phyloP scores from a whole-genome alignment of 2,888 invertebrate genomes.

The Drepanosiphum platanoidis region DNA sequence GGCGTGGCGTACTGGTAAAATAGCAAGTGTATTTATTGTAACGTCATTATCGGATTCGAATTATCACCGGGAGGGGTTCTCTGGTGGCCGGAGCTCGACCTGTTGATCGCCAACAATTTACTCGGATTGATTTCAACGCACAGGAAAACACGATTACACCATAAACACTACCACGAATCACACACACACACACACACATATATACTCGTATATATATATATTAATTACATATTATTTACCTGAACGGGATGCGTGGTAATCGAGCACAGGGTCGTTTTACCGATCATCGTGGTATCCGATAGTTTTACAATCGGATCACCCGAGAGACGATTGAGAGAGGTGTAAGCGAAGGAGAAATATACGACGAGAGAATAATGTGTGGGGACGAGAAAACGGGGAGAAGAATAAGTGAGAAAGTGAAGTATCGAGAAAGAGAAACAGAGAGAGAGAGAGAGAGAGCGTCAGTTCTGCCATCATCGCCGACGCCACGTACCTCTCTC shows the following conservation, averaged over 20 bases:
- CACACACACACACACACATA: background rate
- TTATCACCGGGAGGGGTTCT: background rate
- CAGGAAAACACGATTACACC: background rate
- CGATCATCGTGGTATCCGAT: background rate
- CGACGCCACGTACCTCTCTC: background rate
- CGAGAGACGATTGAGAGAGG: too few species aligned
- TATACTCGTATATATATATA: background rate
- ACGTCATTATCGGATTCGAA: background rate
- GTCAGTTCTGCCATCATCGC: background rate
- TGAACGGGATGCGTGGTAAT: background rate
- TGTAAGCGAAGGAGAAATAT: background rate
- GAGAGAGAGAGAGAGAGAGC: background rate
- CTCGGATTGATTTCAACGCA: slow-evolving; percentile 38
- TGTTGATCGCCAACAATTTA: slow-evolving; percentile 2
- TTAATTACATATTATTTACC: too few species aligned
- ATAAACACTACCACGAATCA: background rate
- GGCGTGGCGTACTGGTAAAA: too few species aligned
- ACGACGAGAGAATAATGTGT: background rate
- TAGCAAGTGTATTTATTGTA: background rate
- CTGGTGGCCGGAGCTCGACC: background rate
- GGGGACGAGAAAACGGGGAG: too few species aligned
- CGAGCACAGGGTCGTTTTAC: slow-evolving; percentile 16
- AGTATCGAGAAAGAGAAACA: too few species aligned
- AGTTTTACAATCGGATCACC: slow-evolving; percentile 28
- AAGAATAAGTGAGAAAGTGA: too few species aligned